These are phyloP conservation scores for Nemapogon koenigi DNA, from an alignment of 2,888 invertebrate genomes.

Conservation along the genomic window DNA sequence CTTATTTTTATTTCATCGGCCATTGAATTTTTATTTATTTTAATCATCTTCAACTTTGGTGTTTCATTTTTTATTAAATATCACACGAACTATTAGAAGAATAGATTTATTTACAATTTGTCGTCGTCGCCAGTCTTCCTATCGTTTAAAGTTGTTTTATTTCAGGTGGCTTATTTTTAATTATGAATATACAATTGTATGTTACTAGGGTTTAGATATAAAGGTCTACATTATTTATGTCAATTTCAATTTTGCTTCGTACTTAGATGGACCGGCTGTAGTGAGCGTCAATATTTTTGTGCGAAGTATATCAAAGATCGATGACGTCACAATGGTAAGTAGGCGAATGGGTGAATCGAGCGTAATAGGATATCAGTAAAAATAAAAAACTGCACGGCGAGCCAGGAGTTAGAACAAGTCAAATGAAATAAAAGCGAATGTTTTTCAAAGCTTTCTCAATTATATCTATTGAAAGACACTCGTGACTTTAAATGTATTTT, in stretches of 20 bases:
- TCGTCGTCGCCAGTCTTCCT: no score
- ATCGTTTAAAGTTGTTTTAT: no score
- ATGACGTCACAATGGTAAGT: conserved; percentile 99
- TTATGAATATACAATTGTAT: not conserved
- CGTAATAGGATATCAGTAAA: no score
- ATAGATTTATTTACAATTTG: no score
- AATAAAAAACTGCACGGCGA: not conserved
- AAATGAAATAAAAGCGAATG: conserved; percentile 47
- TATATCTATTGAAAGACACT: conserved; percentile 7
- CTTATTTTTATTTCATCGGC: conserved; percentile 24
- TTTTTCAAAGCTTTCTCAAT: conserved; percentile 30
- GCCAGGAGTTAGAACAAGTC: conserved; percentile 35
- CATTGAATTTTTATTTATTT: conserved; percentile 19
- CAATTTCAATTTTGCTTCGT: conserved; percentile 50
- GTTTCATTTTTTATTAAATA: not conserved
- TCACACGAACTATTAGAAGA: no score
- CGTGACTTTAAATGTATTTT: conserved; percentile 13
- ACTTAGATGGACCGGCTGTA: conserved; percentile 89
- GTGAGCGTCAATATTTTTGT: conserved; percentile 98
- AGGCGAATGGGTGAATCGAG: conserved; percentile 43
- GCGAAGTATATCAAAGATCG: conserved; percentile 98
- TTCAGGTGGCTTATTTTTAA: not conserved
- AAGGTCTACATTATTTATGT: conserved; percentile 26
- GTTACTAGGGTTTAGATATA: conserved; percentile 26
- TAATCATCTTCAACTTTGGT: not conserved